Evolutionary conservation across 2,797 vertebrate genomes (phyloP).

Genomic region (Spheniscus humboldti): DNA sequence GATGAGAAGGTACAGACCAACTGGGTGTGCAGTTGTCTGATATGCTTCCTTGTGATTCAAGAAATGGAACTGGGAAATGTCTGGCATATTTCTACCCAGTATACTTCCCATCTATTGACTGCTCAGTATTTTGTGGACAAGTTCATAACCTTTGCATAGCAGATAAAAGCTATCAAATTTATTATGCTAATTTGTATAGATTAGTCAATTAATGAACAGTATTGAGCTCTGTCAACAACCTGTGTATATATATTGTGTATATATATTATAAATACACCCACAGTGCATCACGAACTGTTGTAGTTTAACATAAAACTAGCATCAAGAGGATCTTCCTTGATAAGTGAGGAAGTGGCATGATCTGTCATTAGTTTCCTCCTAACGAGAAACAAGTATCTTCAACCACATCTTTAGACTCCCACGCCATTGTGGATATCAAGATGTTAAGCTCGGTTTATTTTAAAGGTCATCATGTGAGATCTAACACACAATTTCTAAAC

Average conservation of each 20-base stretch:
- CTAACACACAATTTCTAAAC: conserved; percentile 72
- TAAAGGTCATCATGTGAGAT: conserved; percentile 89
- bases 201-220: neutral
- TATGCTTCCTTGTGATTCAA: neutral
- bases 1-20: neutral
- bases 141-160: neutral
- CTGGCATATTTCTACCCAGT: neutral
- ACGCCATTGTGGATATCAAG: conserved; percentile 77
- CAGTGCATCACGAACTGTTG: neutral
- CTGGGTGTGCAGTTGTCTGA: neutral
- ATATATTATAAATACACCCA: neutral
- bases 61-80: neutral
- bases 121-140: neutral
- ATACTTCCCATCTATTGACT: neutral
- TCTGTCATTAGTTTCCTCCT: conserved; percentile 79
- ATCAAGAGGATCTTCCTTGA: conserved; percentile 36
- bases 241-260: neutral
- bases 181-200: neutral
- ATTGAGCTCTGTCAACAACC: neutral
- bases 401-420: conserved; percentile 90
- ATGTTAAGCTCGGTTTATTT: conserved; percentile 81
- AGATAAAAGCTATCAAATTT: neutral
- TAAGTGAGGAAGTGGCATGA: conserved; percentile 66
- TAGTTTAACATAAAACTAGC: neutral
- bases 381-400: conserved; percentile 85